Percentiles rank a stretch among this genome's conserved stretches.
phyloP scores from a whole-genome alignment of 1,140 invertebrate genomes.

The Harlomillsia oculata region DNA sequence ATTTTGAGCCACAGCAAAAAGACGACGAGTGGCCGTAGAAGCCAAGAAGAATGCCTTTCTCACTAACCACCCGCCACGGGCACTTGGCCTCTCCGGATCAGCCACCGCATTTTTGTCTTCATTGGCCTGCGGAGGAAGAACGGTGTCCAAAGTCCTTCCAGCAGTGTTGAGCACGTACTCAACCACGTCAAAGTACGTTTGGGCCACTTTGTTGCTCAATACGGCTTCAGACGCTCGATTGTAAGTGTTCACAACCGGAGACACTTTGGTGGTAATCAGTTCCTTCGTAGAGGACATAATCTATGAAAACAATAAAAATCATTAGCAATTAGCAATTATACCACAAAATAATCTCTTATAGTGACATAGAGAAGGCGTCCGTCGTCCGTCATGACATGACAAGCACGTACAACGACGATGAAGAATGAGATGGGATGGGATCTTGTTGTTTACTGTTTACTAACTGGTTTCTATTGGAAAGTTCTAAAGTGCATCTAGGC shows the following conservation, averaged over 20 bases:
- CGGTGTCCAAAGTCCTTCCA: constrained; percentile 5
- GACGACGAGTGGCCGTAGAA: neutral
- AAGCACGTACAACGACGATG: neutral
- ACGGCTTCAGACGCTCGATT: constrained; percentile 14
- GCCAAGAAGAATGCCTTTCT: neutral
- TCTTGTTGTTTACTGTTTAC: neutral
- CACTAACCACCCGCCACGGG: constrained; percentile 10
- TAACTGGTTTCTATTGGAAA: neutral
- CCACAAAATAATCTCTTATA: neutral
- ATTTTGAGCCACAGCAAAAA: constrained; percentile 20
- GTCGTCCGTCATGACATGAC: neutral
- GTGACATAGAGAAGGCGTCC: neutral
- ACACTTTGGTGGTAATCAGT: constrained; percentile 12
- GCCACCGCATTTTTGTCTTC: constrained; percentile 14
- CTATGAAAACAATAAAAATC: constrained; percentile 9
- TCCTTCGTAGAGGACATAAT: constrained; percentile 23
- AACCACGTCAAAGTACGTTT: constrained; percentile 15
- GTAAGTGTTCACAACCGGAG: constrained; percentile 14
- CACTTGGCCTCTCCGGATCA: neutral
- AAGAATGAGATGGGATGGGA: neutral
- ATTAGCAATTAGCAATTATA: neutral
- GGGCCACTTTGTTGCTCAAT: constrained; percentile 11
- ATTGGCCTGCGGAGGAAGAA: constrained; percentile 19
- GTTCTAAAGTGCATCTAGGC: neutral
- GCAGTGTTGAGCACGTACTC: constrained; percentile 15